Base-by-base conservation (phyloP, 2,888 invertebrate genomes). In the Griposia aprilina region DNA sequence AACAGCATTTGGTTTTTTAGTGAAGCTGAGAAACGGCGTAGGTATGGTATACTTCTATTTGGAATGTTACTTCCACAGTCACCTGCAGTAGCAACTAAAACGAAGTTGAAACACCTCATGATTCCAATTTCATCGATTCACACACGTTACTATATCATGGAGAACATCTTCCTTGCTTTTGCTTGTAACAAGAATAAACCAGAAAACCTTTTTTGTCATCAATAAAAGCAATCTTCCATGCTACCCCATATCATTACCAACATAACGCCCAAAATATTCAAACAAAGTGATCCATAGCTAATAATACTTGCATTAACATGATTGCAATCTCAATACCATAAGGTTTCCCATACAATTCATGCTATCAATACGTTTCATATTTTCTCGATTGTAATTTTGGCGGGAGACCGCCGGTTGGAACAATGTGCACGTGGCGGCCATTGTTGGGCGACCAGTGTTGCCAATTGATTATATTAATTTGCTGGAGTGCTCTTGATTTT, bases 301-400 rank as follows among this genome's bases (percentile, higher is more conserved):
- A 84, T 81, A 86, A 87, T 88, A 82, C 80, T 74, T 80, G 81
- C 85, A 84, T 88, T 85, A 87, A 62, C 80, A 77, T 85, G 90
- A 91, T 92, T 89, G 78, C 77, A 82, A 90, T 91, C 91, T 81
- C 78, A 86, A 87, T 89, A 85, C 88, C 85, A 85, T 90, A 92
- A 79, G 94, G 94, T 90, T 94, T 94, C 94, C 87, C 77, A 90
- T 94, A 91, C 87, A 91, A 83, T 81, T 73, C 74, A 81, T 76
- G 65, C 66, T 88, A 91, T 91, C 91, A 93, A 94, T 94, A 92
- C 90, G 91, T 92, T 92, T 93, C 91, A 90, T 92, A 94, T 94
- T 93, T 92, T 91, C 91, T 91, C 90, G 87, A 90, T 93, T 90
- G 88, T 84, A 82, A 83, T 84, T 89, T 87, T 86, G 87, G 84